These are phyloP conservation scores for Steatornis caripensis DNA, from an alignment of 2,113 vertebrate species.

Conservation along the genomic window DNA sequence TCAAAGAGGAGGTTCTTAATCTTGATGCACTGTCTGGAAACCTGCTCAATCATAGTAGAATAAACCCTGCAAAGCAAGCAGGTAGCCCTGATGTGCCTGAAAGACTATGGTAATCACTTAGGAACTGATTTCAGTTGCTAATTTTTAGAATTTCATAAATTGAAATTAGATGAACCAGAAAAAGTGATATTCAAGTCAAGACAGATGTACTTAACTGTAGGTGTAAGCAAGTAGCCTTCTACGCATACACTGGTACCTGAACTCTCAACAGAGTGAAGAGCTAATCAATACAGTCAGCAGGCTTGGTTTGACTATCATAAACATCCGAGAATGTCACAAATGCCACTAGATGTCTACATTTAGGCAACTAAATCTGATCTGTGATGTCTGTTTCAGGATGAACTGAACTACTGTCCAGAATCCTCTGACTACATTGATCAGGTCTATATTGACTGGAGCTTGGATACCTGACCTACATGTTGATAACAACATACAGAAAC, in stretches of 20 bases:
- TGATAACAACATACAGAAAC: not conserved
- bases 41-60: not conserved
- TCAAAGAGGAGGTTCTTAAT: not conserved
- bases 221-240: not conserved
- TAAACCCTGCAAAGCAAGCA: not conserved
- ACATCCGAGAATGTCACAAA: not conserved
- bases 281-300: not conserved
- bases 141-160: not conserved
- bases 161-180: not conserved
- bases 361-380: not conserved
- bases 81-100: not conserved
- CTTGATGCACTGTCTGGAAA: not conserved
- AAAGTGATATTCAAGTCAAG: not conserved
- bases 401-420: not conserved
- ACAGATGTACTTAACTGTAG: not conserved
- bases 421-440: not conserved
- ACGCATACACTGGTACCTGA: not conserved
- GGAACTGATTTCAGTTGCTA: not conserved
- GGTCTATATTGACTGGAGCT: too few relatives aligned
- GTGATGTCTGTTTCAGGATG: not conserved
- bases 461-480: rapidly evolving
- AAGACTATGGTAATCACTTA: not conserved
- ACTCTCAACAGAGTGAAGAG: not conserved
- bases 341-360: not conserved
- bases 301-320: not conserved